Base-by-base conservation (phyloP, 1,140 invertebrate species). In the Drosophila novamexicana region DNA sequence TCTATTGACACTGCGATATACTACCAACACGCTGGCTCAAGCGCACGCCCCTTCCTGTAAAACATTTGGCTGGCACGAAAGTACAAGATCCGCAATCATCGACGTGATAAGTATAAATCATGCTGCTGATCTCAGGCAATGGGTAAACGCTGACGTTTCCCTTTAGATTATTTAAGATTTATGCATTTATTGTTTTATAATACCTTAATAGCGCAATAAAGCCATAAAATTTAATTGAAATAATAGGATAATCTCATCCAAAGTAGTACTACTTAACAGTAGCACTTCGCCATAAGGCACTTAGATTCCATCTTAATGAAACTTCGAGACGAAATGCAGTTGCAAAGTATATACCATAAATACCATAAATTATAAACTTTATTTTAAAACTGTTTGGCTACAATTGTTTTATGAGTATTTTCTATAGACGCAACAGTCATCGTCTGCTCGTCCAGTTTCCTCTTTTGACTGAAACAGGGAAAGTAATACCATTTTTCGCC, bases 401-500 rank as follows among this genome's bases (percentile, higher is more conserved):
- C 22, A 73, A 47, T 45, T 8, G 9, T 34, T 14, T 29, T 22
- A 58, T 1, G n/a, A 29, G 40, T 59, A 47, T 59, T 61, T 59
- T 67, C 39, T 40, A 47, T 16, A 6, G 70, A 45, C 7, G 42
- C 50, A 42, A 68, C 56, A 53, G 63, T 14, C 44, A 39, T 37
- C n/a, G 49, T 52, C 18, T 76, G 44, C 18, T 75, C 52, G 7
- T 29, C 16, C 9, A n/a, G 16, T 12, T 73, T 47, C 8, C 39
- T 37, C 22, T 34, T 66, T 3, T 44, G 57, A 0, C 64, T 52
- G 12, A 72, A 81, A 39, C 88, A 91, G 14, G 88, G 81, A 44
- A 91, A 91, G 45, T 65, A 88, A 62, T 79, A 91, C 89, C 86
- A 91, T 29, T 69, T 81, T 72, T 94, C 94, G 53, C 93, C 91